Conservation (phyloP, 2,888 invertebrate species). For the Agonopterix subpropinquella region DNA sequence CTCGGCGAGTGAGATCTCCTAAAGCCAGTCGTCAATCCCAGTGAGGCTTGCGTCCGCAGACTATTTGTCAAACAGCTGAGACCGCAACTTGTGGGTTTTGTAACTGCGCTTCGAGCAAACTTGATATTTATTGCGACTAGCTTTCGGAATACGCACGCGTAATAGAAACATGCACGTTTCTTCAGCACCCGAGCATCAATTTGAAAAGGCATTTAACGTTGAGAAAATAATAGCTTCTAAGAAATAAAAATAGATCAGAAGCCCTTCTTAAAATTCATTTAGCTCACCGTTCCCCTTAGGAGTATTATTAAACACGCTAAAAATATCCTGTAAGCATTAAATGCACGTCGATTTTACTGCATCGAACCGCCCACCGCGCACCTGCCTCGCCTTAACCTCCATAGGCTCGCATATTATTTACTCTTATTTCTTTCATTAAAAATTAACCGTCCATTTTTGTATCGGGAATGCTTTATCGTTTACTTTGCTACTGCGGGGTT, state of each 20-base stretch:
- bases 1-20: conserved; percentile 10
- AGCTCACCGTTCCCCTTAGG: conserved; percentile 31
- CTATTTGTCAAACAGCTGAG: conserved; percentile 54
- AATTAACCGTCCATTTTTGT: conserved; percentile 19
- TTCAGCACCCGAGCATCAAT: conserved; percentile 16
- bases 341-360: conserved; percentile 36
- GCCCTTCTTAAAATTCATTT: conserved; percentile 34
- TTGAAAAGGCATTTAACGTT: too few species aligned
- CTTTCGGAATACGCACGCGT: conserved; percentile 49
- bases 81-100: conserved; percentile 54
- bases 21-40: conserved; percentile 20
- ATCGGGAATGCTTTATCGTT: conserved; percentile 13
- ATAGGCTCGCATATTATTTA: conserved; percentile 10
- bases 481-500: conserved; percentile 6
- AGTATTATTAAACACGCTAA: conserved; percentile 47
- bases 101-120: conserved; percentile 57
- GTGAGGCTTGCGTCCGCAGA: conserved; percentile 32
- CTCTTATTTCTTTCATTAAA: conserved; percentile 24
- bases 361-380: conserved; percentile 39
- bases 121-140: conserved; percentile 56
- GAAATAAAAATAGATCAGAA: conserved; percentile 32
- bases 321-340: conserved; percentile 48
- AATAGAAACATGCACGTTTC: conserved; percentile 41
- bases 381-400: conserved; percentile 45
- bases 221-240: conserved; percentile 15